Evolutionary conservation across 1,140 invertebrate genomes (phyloP), one percentile per base, ranked within the genome.

Genomic region (Batillaria attramentaria): DNA sequence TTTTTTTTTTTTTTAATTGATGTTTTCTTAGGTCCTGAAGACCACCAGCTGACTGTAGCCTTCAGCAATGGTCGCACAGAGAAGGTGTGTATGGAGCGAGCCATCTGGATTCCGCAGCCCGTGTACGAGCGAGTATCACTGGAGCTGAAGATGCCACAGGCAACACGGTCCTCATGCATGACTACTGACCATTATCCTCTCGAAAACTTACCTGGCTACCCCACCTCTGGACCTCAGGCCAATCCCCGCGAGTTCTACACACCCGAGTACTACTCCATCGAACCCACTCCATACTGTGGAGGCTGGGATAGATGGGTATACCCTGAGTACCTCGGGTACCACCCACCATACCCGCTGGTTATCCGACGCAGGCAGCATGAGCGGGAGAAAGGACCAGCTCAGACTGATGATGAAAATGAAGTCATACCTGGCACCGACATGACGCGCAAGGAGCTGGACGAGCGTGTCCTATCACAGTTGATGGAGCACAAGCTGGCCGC

Each of bases 41-140:
- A 90, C 68, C 57, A 83, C 43, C 33, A 81, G 50, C 78, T 89
- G 1, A 85, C 87, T 13, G 88, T 90, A 2, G 82, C 83, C 28
- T 90, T 90, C 72, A 83, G 82, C 62, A 86, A 88, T 86, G 87
- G 89, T 13, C 82, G 81, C 68, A 87, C 86, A 54, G 84, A 80
- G 41, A 83, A 82, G 39, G 79, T 89, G 33, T 62, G 79, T 3
- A 24, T 60, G 33, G 79, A 87, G 42, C 79, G 50, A 33, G 88
- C 87, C 18, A 80, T 88, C 31, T 90, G 89, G 89, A 86, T 88
- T 46, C 88, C 87, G 18, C 75, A 82, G 54, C 65, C 79, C 5
- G 75, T 89, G 16, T 86, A 87, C 60, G 82, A 88, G 50, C 76
- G 84, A 24, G 46, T 88, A 0, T 81, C 83, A 13, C 77, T 90